Evolutionary conservation across 1,140 invertebrate species (phyloP).

Genomic region (Aphelinus atriplicis): DNA sequence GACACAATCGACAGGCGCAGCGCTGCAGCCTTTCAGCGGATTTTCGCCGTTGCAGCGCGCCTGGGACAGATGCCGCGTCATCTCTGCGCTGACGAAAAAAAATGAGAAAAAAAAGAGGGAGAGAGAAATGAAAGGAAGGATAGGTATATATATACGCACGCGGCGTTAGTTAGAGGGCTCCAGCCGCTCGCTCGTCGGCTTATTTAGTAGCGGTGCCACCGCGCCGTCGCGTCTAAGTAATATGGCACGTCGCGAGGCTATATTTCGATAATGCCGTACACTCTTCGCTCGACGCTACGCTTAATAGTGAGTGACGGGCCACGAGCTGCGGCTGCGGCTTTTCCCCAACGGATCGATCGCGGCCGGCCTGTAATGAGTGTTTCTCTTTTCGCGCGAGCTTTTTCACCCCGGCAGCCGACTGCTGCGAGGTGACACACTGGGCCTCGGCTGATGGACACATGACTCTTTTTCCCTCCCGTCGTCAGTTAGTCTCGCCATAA

Average conservation of each 20-base stretch:
- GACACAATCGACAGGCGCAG: too few relatives aligned
- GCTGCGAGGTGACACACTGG: too few relatives aligned
- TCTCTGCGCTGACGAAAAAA: not conserved
- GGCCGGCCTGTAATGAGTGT: conserved; percentile 24
- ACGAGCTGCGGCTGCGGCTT: conserved; percentile 19
- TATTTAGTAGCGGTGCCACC: too few relatives aligned
- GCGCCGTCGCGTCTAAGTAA: conserved; percentile 21
- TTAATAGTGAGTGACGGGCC: conserved; percentile 36
- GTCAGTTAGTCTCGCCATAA: too few relatives aligned
- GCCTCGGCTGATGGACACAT: too few relatives aligned
- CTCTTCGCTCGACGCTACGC: conserved; percentile 20
- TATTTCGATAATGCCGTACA: conserved; percentile 30
- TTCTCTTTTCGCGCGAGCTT: conserved; percentile 9
- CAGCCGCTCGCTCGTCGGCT: not conserved
- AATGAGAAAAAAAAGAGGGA: not conserved
- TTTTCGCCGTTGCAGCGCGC: too few relatives aligned
- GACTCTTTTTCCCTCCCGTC: too few relatives aligned
- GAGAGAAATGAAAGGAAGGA: not conserved
- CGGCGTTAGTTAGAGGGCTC: not conserved
- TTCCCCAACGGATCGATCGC: conserved; percentile 29
- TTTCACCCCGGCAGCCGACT: too few relatives aligned
- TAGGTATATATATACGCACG: not conserved
- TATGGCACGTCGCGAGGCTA: not conserved
- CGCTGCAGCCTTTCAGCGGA: too few relatives aligned
- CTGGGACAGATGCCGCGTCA: not conserved